Evolutionary conservation across 2,888 invertebrate species (phyloP), one percentile per base, ranked within the genome.

Genomic region (Rotaria macrura): DNA sequence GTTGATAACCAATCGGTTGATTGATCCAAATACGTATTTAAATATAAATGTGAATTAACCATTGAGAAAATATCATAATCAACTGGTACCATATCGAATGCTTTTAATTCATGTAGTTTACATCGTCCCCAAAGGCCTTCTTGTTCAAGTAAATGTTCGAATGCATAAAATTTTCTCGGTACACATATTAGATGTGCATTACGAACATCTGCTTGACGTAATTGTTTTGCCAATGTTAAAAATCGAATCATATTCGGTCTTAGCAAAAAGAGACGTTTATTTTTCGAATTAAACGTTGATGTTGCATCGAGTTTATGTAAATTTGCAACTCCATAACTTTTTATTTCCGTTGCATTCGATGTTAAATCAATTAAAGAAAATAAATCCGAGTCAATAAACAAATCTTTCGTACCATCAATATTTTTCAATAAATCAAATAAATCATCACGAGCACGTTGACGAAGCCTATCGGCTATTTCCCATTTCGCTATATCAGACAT

Each of bases 31-130:
- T 52, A 84, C 23, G 52, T n/a, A 52, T 43, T 49, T 9, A 54
- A 34, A 52, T 65, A 88, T 29, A 87, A 55, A 86, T 83, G 52
- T 34, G 85, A 72, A 83, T 85, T 92, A 91, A 97, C 97, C 94
- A 97, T 94, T 0, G 97, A 96, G 88, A 97, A 93, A 17, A 97
- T 93, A 92, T 97, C 97, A 89, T 93, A 94, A 89, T 97, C 97
- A 89, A 97, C 93, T 0, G 96, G 96, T 89, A 95, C 79, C 79
- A 79, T 79, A 79, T 79, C 79, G 20, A 79, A 79, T 79, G 79
- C 25, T 43, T 40, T 40, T 79, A 79, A 79, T 79, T 79, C 79
- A 79, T 79, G 79, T 43, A 79, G 25, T 79, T 5, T n/a, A 79
- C 79, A 79, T 43, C 79, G 79, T 25, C 79, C 79, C 79, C 79